Conservation (phyloP, 2,113 vertebrate genomes). For the Labrus mixtus region DNA sequence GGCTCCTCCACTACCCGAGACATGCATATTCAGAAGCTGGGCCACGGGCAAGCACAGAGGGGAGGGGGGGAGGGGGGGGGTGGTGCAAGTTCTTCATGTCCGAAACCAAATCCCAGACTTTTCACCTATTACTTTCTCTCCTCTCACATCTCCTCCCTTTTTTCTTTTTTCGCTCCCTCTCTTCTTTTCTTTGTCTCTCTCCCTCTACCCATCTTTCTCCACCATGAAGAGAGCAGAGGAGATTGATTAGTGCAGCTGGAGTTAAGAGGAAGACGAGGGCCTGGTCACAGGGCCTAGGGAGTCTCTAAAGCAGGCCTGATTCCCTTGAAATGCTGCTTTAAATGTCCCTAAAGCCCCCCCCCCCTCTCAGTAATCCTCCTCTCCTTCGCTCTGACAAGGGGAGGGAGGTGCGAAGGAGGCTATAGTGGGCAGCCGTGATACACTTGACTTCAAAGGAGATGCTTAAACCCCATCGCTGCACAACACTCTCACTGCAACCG, state of each 20-base stretch:
- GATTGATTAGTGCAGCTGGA: conserved; percentile 78
- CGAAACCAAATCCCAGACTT: conserved; percentile 63
- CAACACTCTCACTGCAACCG: conserved; percentile 61
- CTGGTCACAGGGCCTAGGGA: conserved; percentile 65
- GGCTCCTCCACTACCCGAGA: conserved; percentile 46
- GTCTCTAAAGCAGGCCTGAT: conserved; percentile 68
- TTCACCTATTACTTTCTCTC: conserved; percentile 60
- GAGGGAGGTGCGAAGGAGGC: conserved; percentile 49
- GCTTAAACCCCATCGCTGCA: conserved; percentile 60
- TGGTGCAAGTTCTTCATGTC: conserved; percentile 43
- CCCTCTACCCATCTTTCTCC: conserved; percentile 38
- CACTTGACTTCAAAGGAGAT: conserved; percentile 75
- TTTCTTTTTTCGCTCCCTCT: conserved; percentile 1
- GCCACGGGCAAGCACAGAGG: conserved; percentile 42
- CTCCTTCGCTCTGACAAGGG: conserved; percentile 49
- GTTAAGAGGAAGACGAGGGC: conserved; percentile 71
- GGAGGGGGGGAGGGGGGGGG: conserved; percentile 30
- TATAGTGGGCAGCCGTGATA: conserved; percentile 54
- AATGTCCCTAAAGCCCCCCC: conserved; percentile 63
- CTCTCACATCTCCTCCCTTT: conserved; percentile 9
- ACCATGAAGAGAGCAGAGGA: conserved; percentile 70
- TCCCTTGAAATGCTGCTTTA: conserved; percentile 76
- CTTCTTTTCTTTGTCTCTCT: conserved; percentile 30
- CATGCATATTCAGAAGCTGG: conserved; percentile 78
- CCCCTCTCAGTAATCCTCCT: conserved; percentile 54